These are phyloP conservation scores for Sandelia bainsii DNA, from an alignment of 2,797 vertebrate genomes.

Conservation along the genomic window DNA sequence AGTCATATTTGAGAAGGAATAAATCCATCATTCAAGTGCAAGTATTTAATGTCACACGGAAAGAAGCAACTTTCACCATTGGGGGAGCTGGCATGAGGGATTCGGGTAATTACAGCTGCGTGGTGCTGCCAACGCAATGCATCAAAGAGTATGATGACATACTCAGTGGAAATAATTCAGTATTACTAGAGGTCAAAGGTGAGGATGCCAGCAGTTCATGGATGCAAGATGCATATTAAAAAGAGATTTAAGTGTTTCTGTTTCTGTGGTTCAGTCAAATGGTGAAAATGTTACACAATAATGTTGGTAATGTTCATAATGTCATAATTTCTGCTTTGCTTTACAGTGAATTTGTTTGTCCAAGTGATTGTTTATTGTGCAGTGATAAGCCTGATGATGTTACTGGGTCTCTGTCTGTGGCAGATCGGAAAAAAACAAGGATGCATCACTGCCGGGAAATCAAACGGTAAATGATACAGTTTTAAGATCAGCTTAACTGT, in stretches of 20 bases:
- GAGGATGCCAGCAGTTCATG: not conserved
- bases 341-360: conserved; percentile 1
- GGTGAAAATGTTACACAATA: not conserved
- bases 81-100: conserved; percentile 29
- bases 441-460: not conserved
- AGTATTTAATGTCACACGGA: conserved; percentile 39
- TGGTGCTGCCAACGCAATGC: conserved; percentile 55
- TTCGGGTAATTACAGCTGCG: conserved; percentile 58
- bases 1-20: conserved; percentile 56
- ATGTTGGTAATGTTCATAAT: not conserved
- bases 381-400: not conserved
- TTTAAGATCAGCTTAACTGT: not conserved
- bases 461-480: not conserved
- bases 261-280: not conserved
- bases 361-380: rapidly evolving
- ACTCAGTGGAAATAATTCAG: conserved; percentile 22
- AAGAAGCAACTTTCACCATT: conserved; percentile 45
- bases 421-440: conserved; percentile 13
- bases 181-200: conserved; percentile 47
- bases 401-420: conserved; percentile 4
- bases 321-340: conserved; percentile 2
- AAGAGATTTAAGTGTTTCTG: not conserved
- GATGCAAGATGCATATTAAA: not conserved
- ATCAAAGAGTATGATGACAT: not conserved
- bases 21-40: conserved; percentile 27